Evolutionary conservation across 2,888 invertebrate genomes (phyloP), one percentile per base, ranked within the genome.

Genomic region (Cantharis nigra): DNA sequence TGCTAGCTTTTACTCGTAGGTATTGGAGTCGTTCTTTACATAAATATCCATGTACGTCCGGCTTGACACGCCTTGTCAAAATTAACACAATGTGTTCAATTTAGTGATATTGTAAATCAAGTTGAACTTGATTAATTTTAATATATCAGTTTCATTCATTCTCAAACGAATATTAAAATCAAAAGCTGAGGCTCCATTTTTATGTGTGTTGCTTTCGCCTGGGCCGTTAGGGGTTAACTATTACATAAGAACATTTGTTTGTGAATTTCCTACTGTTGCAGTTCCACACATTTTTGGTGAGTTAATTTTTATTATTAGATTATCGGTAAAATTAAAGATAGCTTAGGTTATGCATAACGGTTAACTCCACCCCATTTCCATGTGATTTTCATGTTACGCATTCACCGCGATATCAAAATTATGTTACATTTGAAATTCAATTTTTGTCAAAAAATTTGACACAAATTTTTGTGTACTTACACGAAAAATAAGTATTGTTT

Each of bases 21-120:
- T 69, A 71, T 23, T 67, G 30, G 7, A 70, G 64, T 62, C 18
- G 11, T 26, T 23, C n/a, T 67, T 3, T 64, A 67, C 26, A 67
- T 23, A 14, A n/a, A 49, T 65, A 64, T 69, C 69, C 10, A 64
- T 75, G 75, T 18, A 78, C 62, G 70, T 67, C 78, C 78, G 76
- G 77, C 75, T 74, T 71, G 80, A 78, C 80, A 80, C 80, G 80
- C 80, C 80, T 80, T 76, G 71, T 69, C 14, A 75, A 78, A 72
- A 70, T 72, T 78, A 69, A 62, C 71, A 79, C 77, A 75, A 78
- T 80, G 80, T 80, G 80, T 80, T 80, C 80, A 78, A 70, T 72
- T 73, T 77, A 75, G 76, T 78, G 78, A 78, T 80, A 78, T 72
- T 69, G 76, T 74, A 63, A 79, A 77, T 79, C 75, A 79, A 75